Evolutionary conservation across 2,797 vertebrate species (phyloP).

Genomic region (Macrochelys suwanniensis): DNA sequence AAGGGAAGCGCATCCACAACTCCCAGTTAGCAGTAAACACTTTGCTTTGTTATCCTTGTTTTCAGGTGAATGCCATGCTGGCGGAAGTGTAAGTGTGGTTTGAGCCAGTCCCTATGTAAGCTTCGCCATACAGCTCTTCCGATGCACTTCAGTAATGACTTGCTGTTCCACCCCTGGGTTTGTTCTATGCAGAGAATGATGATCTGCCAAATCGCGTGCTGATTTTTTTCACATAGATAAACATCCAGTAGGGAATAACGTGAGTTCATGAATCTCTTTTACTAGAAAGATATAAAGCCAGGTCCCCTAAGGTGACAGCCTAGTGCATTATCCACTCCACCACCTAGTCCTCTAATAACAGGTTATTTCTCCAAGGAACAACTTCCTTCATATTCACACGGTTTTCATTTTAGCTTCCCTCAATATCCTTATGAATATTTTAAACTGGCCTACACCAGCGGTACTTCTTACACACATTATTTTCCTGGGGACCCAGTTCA

Average conservation of each 20-base stretch:
- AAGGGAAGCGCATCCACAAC: background rate
- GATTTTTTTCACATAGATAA: background rate
- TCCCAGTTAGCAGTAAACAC: background rate
- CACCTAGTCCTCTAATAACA: background rate
- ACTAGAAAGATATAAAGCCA: background rate
- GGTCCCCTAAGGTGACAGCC: background rate
- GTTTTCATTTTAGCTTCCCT: constrained; percentile 23
- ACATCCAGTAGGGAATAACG: background rate
- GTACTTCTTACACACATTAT: background rate
- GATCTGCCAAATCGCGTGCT: background rate
- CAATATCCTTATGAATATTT: constrained; percentile 49
- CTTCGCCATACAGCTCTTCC: background rate
- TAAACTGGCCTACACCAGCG: background rate
- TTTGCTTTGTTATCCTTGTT: background rate
- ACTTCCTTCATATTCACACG: background rate
- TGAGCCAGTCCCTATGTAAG: background rate
- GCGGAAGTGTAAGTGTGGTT: background rate
- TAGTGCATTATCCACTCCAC: background rate
- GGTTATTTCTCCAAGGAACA: constrained; percentile 11
- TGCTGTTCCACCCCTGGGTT: background rate
- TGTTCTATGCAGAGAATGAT: background rate
- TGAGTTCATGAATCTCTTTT: background rate
- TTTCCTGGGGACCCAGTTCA: background rate
- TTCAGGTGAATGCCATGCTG: background rate
- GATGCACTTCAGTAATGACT: background rate